Base-by-base conservation (phyloP, 1,140 invertebrate species). In the Caenorhabditis inopinata region DNA sequence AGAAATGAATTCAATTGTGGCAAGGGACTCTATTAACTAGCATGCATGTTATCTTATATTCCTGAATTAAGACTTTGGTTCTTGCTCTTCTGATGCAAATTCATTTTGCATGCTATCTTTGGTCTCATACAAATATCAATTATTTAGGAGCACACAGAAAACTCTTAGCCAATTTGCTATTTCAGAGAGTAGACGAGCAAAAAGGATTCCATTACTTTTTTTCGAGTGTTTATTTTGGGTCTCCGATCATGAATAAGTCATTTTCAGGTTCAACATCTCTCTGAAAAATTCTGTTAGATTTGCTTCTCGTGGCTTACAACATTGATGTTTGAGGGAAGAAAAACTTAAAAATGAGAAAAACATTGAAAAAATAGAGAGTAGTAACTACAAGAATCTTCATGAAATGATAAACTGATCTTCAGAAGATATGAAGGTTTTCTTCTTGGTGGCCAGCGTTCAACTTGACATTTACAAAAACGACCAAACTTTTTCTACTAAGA, bases 401-500 rank as follows among this genome's bases (percentile, higher is more conserved):
- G n/a, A n/a, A n/a, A n/a, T n/a, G n/a, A n/a, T n/a, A n/a, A n/a
- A n/a, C n/a, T n/a, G n/a, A n/a, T n/a, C n/a, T n/a, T n/a, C n/a
- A n/a, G n/a, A n/a, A n/a, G n/a, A n/a, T n/a, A 68, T 68, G 58
- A 32, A 68, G 58, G 58, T 68, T 68, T 32, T 32, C 27, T n/a
- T 68, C 32, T 18, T 5, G 58, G 58, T 68, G 58, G 58, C 32
- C 58, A 68, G 58, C 58, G 25, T 68, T 68, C 58, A 68, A 2
- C 29, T 21, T 14, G 58, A n/a, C 32, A 68, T 32, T 68, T 7
- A n/a, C 1, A 68, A 68, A n/a, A 68, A 68, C 12, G 18, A 38
- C n/a, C 11, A 38, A 68, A 1, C 12, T 32, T 68, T 23, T 42
- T 68, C 38, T 9, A 29, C 27, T 32, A 58, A 58, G 18, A n/a